phyloP scores from a whole-genome alignment of 2,797 vertebrate species.

The Nothura maculosa region DNA sequence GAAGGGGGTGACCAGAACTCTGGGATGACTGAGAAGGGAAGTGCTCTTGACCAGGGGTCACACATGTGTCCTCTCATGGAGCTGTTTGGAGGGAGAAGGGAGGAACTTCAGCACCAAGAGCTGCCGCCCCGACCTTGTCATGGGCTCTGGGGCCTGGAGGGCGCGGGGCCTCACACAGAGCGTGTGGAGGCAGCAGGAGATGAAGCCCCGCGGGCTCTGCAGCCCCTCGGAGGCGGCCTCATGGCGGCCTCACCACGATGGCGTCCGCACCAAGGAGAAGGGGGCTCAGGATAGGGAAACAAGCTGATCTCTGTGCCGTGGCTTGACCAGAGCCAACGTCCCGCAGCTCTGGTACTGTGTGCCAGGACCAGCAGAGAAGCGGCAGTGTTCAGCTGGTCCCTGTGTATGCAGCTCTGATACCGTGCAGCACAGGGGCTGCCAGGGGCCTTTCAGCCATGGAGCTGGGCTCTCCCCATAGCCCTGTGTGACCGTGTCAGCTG shows the following conservation, averaged over 20 bases:
- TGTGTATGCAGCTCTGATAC: background rate
- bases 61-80: background rate
- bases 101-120: rapidly evolving
- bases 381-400: background rate
- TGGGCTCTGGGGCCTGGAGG: no score
- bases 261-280: no score
- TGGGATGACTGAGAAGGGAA: background rate
- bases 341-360: background rate
- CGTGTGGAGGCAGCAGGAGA: background rate
- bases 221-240: background rate
- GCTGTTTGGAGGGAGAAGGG: background rate
- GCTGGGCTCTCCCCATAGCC: background rate
- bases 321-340: background rate
- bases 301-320: background rate
- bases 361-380: no score
- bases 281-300: background rate
- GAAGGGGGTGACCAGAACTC: background rate
- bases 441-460: background rate
- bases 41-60: background rate
- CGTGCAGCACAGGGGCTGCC: background rate
- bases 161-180: background rate
- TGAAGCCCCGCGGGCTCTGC: rapidly evolving
- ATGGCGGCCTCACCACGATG: no score
- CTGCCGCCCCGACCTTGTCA: background rate
- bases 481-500: background rate